Evolutionary conservation across 2,113 vertebrate species (phyloP).

Genomic region (Oreochromis tanganicae): DNA sequence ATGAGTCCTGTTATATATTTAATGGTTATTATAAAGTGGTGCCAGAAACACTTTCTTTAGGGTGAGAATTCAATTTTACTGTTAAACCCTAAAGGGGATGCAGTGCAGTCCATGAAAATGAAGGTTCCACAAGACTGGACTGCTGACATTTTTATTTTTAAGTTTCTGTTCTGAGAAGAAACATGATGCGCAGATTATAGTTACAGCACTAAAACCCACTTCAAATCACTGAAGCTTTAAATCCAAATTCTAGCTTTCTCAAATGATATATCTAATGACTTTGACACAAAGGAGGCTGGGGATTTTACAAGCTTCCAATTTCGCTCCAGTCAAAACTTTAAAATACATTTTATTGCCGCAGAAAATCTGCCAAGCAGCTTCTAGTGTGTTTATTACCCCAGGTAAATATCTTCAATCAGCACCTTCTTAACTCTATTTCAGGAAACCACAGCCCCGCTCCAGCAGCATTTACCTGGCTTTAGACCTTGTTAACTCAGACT

Average conservation of each 20-base stretch:
- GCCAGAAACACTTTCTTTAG: not conserved
- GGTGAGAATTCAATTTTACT: not conserved
- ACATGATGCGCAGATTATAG: conserved; percentile 15
- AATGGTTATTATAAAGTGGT: not conserved
- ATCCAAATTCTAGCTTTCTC: not conserved
- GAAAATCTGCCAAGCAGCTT: not conserved
- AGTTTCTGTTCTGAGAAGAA: conserved; percentile 19
- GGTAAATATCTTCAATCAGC: not conserved
- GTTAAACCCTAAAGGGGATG: not conserved
- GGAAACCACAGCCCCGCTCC: not conserved
- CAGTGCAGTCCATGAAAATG: not conserved
- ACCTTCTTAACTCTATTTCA: not conserved
- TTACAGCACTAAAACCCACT: conserved; percentile 9
- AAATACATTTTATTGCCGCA: not conserved
- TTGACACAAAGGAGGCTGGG: not conserved
- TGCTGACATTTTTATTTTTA: conserved; percentile 18
- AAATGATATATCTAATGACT: not conserved
- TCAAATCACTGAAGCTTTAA: conserved; percentile 9
- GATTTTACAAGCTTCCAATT: not conserved
- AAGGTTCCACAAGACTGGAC: conserved; percentile 9
- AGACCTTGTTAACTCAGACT: not conserved
- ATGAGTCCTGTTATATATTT: not conserved
- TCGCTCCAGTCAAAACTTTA: not conserved
- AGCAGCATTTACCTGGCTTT: not conserved
- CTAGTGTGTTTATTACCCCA: not conserved